Conservation (phyloP, 2,113 vertebrate species). For the Eptatretus burgeri region DNA sequence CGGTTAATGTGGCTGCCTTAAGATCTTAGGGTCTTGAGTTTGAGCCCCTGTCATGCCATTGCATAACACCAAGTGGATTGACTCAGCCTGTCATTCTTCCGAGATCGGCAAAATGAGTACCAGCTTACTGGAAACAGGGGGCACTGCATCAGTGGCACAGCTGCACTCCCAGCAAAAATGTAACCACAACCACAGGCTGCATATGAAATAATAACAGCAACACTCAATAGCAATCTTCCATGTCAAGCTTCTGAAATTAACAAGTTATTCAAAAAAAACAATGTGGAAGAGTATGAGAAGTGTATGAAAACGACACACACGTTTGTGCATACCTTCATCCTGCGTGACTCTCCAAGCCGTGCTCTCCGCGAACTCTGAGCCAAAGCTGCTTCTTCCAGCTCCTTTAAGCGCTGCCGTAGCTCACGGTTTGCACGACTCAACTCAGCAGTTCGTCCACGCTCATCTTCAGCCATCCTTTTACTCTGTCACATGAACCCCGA, state of each 20-base stretch:
- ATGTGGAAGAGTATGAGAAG: neutral
- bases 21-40: neutral
- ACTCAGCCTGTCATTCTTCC: too few species aligned
- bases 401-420: conserved; percentile 15
- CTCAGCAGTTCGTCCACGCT: conserved; percentile 16
- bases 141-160: too few species aligned
- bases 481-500: conserved; percentile 12
- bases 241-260: neutral
- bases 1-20: neutral
- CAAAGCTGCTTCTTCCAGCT: conserved; percentile 15
- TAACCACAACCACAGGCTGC: too few species aligned
- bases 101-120: neutral
- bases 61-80: too few species aligned
- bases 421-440: conserved; percentile 19
- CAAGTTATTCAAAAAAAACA: neutral
- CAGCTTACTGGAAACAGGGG: neutral
- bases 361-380: conserved; percentile 15
- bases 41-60: neutral
- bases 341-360: conserved; percentile 14
- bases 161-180: too few species aligned
- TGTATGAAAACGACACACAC: neutral
- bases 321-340: neutral
- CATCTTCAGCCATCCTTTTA: conserved; percentile 19
- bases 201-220: neutral
- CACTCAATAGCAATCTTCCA: neutral